These are phyloP conservation scores for Symphodus melops DNA, from an alignment of 2,113 vertebrate species.

Conservation along the genomic window DNA sequence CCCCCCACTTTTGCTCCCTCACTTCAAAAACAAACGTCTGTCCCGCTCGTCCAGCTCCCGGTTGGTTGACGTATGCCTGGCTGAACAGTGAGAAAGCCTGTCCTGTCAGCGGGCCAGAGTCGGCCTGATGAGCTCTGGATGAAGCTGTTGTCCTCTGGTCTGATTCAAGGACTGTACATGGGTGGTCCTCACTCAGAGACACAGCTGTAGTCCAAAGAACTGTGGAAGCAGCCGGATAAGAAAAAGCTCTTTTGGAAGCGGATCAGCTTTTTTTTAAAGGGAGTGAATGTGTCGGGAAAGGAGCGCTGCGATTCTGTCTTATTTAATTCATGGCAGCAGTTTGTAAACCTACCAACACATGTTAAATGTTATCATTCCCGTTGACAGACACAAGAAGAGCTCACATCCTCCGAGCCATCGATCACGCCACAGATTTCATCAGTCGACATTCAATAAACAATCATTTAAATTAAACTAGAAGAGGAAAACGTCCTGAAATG, in stretches of 20 bases:
- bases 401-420: too few relatives aligned
- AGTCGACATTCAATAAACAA: too few relatives aligned
- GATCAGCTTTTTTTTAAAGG: background rate
- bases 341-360: too few relatives aligned
- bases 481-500: too few relatives aligned
- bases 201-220: slow-evolving; percentile 9
- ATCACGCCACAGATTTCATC: too few relatives aligned
- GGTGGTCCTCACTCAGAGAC: slow-evolving; percentile 45
- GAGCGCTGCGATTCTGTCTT: too few relatives aligned
- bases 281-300: background rate
- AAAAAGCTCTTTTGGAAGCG: background rate
- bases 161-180: slow-evolving; percentile 46
- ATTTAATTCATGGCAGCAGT: too few relatives aligned
- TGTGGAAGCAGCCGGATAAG: background rate
- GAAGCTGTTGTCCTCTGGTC: slow-evolving; percentile 50
- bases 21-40: background rate
- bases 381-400: too few relatives aligned
- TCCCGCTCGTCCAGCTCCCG: slow-evolving; percentile 15
- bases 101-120: slow-evolving; percentile 49
- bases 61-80: slow-evolving; percentile 60
- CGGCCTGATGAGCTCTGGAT: slow-evolving; percentile 61
- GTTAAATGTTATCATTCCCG: too few relatives aligned
- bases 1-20: background rate
- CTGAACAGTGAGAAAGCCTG: slow-evolving; percentile 75
- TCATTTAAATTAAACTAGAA: too few relatives aligned